Conservation (phyloP, 2,888 invertebrate species). For the Quadroppia sp. region DNA sequence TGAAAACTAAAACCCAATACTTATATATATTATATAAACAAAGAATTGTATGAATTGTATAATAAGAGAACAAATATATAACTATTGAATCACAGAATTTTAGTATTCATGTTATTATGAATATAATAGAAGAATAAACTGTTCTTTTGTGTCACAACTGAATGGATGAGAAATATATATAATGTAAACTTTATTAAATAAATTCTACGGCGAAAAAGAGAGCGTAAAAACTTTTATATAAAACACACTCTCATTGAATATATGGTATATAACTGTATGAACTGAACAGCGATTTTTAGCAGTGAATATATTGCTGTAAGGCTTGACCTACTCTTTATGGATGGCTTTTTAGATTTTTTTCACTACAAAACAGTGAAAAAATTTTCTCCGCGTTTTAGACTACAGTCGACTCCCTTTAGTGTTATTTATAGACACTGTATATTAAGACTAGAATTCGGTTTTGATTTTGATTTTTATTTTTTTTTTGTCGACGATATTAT, state of each 20-base stretch:
- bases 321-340: conserved; percentile 29
- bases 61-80: neutral
- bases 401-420: neutral
- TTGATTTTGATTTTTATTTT: too few relatives aligned
- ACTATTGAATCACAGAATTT: neutral
- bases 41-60: neutral
- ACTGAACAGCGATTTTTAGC: conserved; percentile 28
- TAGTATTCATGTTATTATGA: conserved; percentile 24
- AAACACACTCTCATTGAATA: too few relatives aligned
- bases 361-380: conserved; percentile 26
- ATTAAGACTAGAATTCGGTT: neutral
- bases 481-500: conserved; percentile 13
- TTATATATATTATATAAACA: conserved; percentile 6
- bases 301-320: conserved; percentile 20
- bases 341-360: conserved; percentile 14
- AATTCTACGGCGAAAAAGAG: conserved; percentile 29
- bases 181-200: conserved; percentile 36
- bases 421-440: neutral
- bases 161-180: neutral
- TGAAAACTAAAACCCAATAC: too few relatives aligned
- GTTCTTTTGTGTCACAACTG: neutral
- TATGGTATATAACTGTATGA: too few relatives aligned
- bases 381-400: too few relatives aligned
- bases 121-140: conserved; percentile 31
- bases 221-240: too few relatives aligned